Evolutionary conservation across 2,888 invertebrate genomes (phyloP).

Genomic region (Chalcosyrphus nemorum): DNA sequence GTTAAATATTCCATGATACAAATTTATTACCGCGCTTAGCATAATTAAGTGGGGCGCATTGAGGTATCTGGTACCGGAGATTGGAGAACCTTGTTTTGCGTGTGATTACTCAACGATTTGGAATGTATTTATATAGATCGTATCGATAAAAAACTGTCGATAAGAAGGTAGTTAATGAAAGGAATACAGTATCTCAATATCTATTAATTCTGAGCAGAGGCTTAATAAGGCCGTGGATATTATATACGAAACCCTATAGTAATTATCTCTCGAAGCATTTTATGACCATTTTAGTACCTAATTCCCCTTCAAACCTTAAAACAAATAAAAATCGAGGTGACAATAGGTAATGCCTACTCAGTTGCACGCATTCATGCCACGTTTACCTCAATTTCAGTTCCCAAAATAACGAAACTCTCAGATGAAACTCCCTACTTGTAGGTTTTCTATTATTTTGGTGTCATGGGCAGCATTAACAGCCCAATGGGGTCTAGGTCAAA

Average conservation of each 20-base stretch:
- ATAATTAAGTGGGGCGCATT: conserved; percentile 7
- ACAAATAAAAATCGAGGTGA: neutral
- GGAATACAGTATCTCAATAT: neutral
- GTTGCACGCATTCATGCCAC: neutral
- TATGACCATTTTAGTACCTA: neutral
- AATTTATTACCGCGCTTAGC: neutral
- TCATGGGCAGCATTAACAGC: neutral
- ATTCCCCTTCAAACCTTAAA: neutral
- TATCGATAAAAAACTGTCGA: neutral
- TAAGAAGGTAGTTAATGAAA: neutral
- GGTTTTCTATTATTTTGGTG: conserved; percentile 7
- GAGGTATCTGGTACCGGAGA: neutral
- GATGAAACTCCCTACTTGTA: neutral
- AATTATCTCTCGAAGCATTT: neutral
- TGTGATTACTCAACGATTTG: neutral
- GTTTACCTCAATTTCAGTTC: neutral
- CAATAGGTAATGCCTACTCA: neutral
- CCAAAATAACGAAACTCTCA: neutral
- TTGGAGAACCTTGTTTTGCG: neutral
- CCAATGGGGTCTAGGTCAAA: conserved; percentile 19
- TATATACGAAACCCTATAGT: too few species aligned
- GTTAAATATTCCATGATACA: neutral
- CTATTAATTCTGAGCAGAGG: too few species aligned
- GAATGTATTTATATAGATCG: neutral
- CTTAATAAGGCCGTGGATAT: too few species aligned